These are phyloP conservation scores for Idaea dimidiata DNA, from an alignment of 2,888 invertebrate species.

Conservation along the genomic window DNA sequence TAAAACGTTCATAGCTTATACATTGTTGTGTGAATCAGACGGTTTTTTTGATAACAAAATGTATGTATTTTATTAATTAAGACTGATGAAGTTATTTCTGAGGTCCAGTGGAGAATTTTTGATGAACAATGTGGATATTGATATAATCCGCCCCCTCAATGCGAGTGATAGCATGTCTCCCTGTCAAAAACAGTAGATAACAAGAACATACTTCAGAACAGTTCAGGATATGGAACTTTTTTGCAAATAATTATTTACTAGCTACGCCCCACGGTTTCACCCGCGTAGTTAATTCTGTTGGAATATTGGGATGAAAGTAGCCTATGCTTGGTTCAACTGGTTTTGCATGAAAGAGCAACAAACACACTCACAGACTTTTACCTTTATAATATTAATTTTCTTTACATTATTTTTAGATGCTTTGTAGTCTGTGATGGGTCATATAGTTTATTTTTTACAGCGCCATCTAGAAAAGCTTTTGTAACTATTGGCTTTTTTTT, in stretches of 20 bases:
- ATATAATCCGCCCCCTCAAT: too few species aligned
- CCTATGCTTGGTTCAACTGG: too few species aligned
- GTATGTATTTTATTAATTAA: not conserved
- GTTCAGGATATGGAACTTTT: too few species aligned
- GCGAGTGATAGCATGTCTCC: too few species aligned
- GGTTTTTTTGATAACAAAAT: conserved; percentile 2
- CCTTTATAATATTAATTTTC: not conserved
- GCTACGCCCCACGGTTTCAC: not conserved
- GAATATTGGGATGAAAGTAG: not conserved
- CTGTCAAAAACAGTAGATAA: too few species aligned
- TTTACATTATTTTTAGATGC: not conserved
- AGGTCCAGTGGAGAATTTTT: not conserved
- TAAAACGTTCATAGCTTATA: conserved; percentile 12
- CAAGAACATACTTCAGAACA: too few species aligned
- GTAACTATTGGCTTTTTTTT: not conserved
- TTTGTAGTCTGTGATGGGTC: not conserved
- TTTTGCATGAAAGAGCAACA: too few species aligned
- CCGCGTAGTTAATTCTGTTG: not conserved
- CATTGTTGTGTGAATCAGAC: not conserved
- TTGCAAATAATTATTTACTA: not conserved
- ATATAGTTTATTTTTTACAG: too few species aligned
- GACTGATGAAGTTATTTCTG: conserved; percentile 4
- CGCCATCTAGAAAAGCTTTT: not conserved
- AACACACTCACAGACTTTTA: too few species aligned
- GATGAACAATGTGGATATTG: not conserved